Percentiles rank a stretch among this genome's conserved stretches.
These are phyloP conservation scores for Ariolimax columbianus DNA, from an alignment of 2,888 invertebrate species.

Conservation along the genomic window DNA sequence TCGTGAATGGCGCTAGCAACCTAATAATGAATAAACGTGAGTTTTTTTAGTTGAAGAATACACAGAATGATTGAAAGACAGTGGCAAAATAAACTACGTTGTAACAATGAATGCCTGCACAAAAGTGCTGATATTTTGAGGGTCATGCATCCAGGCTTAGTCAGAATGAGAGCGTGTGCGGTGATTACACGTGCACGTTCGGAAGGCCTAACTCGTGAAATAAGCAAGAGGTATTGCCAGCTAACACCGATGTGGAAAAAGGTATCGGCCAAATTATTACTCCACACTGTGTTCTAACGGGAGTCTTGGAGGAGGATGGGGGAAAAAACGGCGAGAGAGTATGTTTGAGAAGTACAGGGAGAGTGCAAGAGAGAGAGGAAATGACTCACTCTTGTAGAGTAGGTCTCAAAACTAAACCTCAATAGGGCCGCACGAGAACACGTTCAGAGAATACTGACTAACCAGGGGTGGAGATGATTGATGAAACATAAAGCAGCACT, in stretches of 20 bases:
- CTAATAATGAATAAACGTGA: no score
- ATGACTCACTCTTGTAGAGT: background rate
- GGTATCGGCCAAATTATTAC: background rate
- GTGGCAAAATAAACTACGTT: no score
- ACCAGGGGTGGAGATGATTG: no score
- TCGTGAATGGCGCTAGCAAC: no score
- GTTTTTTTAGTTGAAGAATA: no score
- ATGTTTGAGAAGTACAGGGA: background rate
- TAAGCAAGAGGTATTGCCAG: slow-evolving; percentile 20
- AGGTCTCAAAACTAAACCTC: background rate
- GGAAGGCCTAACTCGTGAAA: slow-evolving; percentile 5
- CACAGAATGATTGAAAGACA: no score
- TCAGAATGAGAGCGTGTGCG: background rate
- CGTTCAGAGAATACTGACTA: no score
- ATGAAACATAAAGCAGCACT: no score
- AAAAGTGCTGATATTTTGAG: background rate
- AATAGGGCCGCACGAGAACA: no score
- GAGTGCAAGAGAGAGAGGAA: background rate
- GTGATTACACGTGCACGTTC: background rate
- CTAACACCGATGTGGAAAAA: background rate
- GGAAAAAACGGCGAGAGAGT: background rate
- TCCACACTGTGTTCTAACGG: background rate
- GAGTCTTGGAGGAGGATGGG: background rate
- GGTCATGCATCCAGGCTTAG: background rate
- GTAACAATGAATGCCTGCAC: no score